Conservation (phyloP, 2,888 invertebrate species). For the Dioctria rufipes region DNA sequence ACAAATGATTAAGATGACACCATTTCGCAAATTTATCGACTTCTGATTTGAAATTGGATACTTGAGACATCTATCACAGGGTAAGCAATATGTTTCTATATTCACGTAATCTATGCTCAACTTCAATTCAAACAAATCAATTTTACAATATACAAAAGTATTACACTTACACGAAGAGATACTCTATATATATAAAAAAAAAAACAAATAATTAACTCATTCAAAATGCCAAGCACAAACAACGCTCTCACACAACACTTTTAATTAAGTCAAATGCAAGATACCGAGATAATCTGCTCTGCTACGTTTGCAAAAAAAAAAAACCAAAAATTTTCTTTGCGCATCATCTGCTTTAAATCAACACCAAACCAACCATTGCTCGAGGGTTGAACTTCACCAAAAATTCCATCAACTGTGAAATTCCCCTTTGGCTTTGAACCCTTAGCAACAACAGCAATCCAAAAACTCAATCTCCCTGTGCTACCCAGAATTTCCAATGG, state of each 20-base stretch:
- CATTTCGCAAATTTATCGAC: too few relatives aligned
- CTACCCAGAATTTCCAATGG: not conserved
- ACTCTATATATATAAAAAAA: too few relatives aligned
- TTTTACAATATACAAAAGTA: too few relatives aligned
- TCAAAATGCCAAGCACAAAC: not conserved
- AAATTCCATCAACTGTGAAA: slow-evolving; percentile 9
- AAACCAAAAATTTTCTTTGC: not conserved
- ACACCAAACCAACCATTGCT: not conserved
- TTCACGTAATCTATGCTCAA: too few relatives aligned
- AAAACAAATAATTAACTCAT: not conserved
- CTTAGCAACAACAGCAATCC: not conserved
- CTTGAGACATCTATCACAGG: too few relatives aligned
- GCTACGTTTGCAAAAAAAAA: not conserved
- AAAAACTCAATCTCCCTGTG: not conserved
- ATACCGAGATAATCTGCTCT: not conserved
- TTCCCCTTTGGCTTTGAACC: not conserved
- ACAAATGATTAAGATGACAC: too few relatives aligned
- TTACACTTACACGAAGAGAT: too few relatives aligned
- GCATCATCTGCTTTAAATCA: slow-evolving; percentile 10
- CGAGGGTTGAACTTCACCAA: slow-evolving; percentile 21
- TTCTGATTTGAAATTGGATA: too few relatives aligned
- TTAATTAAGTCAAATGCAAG: not conserved
- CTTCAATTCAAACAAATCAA: too few relatives aligned
- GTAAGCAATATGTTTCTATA: too few relatives aligned
- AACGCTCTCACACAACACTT: not conserved